Conservation (phyloP, 1,140 invertebrate genomes). For the Telenomus remus region DNA sequence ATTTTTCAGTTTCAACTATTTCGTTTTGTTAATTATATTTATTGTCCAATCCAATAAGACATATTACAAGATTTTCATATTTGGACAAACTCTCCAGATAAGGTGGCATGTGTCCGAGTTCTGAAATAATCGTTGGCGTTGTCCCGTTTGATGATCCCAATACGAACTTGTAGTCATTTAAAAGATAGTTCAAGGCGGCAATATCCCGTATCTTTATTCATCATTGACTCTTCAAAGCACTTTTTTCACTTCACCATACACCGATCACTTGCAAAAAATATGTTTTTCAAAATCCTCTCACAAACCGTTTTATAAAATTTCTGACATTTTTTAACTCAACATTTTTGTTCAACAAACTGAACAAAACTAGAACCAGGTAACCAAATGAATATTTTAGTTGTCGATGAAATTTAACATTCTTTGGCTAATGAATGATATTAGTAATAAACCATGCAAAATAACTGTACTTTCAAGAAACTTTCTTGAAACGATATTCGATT, state of each 20-base stretch:
- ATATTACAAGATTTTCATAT: constrained; percentile 43
- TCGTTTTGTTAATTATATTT: background rate
- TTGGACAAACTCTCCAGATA: constrained; percentile 39
- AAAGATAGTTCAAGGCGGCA: constrained; percentile 42
- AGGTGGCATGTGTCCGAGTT: constrained; percentile 42
- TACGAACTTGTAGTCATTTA: constrained; percentile 39
- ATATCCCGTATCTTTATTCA: constrained; percentile 11
- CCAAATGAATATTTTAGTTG: background rate
- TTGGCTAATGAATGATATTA: too few species aligned
- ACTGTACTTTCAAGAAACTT: too few species aligned
- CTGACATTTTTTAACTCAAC: too few species aligned
- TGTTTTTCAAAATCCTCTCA: background rate
- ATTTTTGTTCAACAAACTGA: too few species aligned
- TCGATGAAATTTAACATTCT: background rate
- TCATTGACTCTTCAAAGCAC: background rate
- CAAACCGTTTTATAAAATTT: too few species aligned
- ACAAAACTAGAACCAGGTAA: background rate
- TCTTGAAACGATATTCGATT: too few species aligned
- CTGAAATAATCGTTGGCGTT: constrained; percentile 55
- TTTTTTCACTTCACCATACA: background rate
- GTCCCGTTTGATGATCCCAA: constrained; percentile 57
- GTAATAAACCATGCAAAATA: too few species aligned
- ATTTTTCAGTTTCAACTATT: constrained; percentile 24
- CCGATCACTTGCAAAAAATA: background rate
- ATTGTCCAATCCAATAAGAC: constrained; percentile 3